Base-by-base conservation (phyloP, 2,888 invertebrate species). In the Papilio demoleus region DNA sequence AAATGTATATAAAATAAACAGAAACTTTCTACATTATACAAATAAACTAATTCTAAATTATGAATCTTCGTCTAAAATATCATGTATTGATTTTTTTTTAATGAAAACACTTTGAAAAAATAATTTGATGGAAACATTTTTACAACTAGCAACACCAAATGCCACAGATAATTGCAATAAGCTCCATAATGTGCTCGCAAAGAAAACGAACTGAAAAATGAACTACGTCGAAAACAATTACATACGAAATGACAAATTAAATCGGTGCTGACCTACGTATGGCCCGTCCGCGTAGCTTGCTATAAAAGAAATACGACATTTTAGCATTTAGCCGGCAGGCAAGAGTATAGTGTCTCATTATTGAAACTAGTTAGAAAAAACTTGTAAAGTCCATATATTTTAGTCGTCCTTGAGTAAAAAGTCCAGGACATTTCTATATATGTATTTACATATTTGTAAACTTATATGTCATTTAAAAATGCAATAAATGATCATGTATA, bases 221-320 rank as follows among this genome's bases (percentile, higher is more conserved):
- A 70, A 76, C 75, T 78, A 79, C 81, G 81, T 81, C 84, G 87
- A 81, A 82, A 86, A 88, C 82, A 86, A 71, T 65, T 71, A 69
- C 66, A 67, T 66, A 73, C 59, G 56, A 60, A 75, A 69, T 71
- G 69, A 73, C 73, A 85, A 82, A 75, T 79, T n/a, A 74, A 81
- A 78, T 82, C 81, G 83, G 92, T 93, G 94, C 95, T 95, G 94
- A 95, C 95, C 95, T 95, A 95, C 94, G 95, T 88, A 96, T 91
- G 91, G 94, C 95, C 93, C 95, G 95, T 94, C 96, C 96, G 90
- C 95, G 95, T 81, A 96, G 95, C 94, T 95, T 95, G 94, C 96
- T 96, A 94, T 92, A 93, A 93, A 89, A 88, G 83, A 86, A 88
- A 90, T 59, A 80, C 53, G 73, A 66, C 75, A 78, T 71, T 76